Evolutionary conservation across 2,797 vertebrate species (phyloP).

Genomic region (Melanotaenia pygmaea): DNA sequence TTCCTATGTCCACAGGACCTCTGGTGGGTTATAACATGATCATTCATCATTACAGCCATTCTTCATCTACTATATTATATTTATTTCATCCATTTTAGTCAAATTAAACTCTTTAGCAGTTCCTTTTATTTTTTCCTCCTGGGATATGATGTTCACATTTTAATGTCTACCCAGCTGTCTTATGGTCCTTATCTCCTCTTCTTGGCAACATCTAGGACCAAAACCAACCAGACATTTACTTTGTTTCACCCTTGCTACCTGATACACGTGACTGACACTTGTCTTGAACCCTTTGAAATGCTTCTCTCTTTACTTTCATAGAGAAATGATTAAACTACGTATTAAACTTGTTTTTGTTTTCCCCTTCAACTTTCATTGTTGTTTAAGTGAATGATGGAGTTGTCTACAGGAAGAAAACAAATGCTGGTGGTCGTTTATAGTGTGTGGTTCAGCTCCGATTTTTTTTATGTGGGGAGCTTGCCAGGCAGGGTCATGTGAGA

Average conservation of each 20-base stretch:
- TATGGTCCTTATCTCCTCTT: not conserved
- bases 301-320: not conserved
- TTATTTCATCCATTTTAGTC: not conserved
- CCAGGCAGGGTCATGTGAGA: constrained; percentile 22
- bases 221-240: not conserved
- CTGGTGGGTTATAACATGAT: constrained; percentile 7
- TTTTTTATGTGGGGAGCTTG: constrained; percentile 32
- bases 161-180: not conserved
- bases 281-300: not conserved
- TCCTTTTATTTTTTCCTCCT: not conserved
- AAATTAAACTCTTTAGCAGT: not conserved
- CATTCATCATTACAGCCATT: constrained; percentile 9
- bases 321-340: not conserved
- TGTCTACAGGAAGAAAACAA: not conserved
- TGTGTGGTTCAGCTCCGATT: constrained; percentile 19
- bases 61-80: not conserved
- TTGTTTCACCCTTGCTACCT: not conserved
- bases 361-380: not conserved
- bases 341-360: constrained; percentile 2
- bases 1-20: constrained; percentile 11
- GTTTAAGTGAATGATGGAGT: not conserved
- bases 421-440: constrained; percentile 1
- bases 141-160: constrained; percentile 1
- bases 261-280: not conserved
- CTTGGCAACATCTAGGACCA: not conserved